These are phyloP conservation scores for Trissonchulus sp. DNA, from an alignment of 2,888 invertebrate genomes.

Conservation along the genomic window DNA sequence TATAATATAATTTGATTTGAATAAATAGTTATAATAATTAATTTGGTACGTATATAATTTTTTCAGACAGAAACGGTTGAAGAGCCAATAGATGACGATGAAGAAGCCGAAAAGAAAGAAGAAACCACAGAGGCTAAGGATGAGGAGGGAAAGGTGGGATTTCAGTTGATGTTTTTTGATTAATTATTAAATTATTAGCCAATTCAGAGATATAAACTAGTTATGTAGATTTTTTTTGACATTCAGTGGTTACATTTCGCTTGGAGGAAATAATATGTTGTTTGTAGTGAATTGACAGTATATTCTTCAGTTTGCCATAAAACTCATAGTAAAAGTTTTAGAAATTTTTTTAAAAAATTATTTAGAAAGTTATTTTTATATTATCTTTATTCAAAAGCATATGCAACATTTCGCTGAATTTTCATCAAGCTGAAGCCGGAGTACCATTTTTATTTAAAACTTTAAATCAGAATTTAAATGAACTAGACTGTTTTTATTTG, in stretches of 20 bases:
- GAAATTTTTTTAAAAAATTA: not conserved
- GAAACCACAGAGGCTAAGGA: constrained; percentile 44
- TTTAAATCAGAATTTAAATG: constrained; percentile 25
- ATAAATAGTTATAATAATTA: too few relatives aligned
- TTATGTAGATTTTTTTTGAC: too few relatives aligned
- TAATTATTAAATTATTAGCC: too few relatives aligned
- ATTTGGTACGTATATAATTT: not conserved
- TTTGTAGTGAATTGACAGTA: too few relatives aligned
- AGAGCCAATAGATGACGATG: constrained; percentile 62
- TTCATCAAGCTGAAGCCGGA: not conserved
- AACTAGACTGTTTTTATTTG: constrained; percentile 23
- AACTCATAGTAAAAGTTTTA: not conserved
- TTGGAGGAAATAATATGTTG: too few relatives aligned
- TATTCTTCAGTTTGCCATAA: too few relatives aligned
- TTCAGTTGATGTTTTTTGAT: constrained; percentile 8
- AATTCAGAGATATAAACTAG: too few relatives aligned
- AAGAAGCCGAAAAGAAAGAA: constrained; percentile 50
- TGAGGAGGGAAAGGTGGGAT: constrained; percentile 36
- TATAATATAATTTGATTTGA: too few relatives aligned
- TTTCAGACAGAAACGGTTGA: constrained; percentile 67
- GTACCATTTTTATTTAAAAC: constrained; percentile 8
- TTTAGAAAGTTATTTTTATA: not conserved
- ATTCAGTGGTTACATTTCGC: too few relatives aligned
- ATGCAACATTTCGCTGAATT: constrained; percentile 17
- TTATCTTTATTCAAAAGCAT: too few relatives aligned